These are phyloP conservation scores for Malurus elegans DNA, from an alignment of 2,113 vertebrate species.

Conservation along the genomic window DNA sequence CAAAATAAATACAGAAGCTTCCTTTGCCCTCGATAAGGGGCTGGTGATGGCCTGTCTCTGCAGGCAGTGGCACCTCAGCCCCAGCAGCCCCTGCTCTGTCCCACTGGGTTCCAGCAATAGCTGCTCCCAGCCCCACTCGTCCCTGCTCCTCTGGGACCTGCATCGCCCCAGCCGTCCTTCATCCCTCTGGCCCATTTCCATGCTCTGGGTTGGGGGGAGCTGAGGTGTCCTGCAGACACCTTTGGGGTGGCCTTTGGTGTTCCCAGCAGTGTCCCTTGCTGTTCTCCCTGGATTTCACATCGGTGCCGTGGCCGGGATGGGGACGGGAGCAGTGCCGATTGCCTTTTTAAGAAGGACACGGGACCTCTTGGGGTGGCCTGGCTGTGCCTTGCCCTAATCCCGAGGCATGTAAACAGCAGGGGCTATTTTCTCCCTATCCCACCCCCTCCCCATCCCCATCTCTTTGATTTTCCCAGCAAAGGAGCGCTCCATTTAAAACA, in stretches of 20 bases:
- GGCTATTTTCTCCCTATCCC: constrained; percentile 9
- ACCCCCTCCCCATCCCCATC: neutral
- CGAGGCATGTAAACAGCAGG: constrained; percentile 43
- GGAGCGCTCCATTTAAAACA: neutral
- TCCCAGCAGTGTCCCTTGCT: neutral
- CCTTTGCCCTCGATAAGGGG: constrained; percentile 50
- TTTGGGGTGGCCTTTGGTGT: neutral
- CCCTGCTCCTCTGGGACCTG: neutral
- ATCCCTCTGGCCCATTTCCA: neutral
- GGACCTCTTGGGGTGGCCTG: neutral
- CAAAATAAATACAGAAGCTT: constrained; percentile 23
- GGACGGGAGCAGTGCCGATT: fast-evolving
- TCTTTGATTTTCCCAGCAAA: constrained; percentile 62
- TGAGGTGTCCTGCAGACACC: neutral
- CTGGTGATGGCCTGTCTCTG: neutral
- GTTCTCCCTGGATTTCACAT: neutral
- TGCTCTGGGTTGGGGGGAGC: neutral
- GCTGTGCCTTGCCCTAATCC: constrained; percentile 19
- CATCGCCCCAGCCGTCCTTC: neutral
- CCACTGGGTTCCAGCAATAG: neutral
- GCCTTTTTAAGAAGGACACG: neutral
- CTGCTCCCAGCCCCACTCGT: neutral
- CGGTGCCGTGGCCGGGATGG: fast-evolving
- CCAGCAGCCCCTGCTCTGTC: fast-evolving
- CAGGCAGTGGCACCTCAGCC: neutral